Evolutionary conservation across 2,113 vertebrate species (phyloP).

Genomic region (Polyodon spathula): DNA sequence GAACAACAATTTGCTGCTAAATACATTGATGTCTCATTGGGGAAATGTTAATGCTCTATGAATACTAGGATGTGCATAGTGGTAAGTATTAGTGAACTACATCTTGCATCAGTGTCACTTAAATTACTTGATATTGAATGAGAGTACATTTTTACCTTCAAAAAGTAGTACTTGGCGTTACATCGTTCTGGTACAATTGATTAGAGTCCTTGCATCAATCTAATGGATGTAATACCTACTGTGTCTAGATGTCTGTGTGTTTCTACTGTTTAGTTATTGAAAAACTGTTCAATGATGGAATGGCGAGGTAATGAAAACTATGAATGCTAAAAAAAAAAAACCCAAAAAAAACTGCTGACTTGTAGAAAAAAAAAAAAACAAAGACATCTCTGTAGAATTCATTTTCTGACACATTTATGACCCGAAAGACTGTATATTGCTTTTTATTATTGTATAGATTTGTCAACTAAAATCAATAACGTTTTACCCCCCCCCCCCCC

Average conservation of each 20-base stretch:
- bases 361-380: neutral
- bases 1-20: too few relatives aligned
- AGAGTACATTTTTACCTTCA: too few relatives aligned
- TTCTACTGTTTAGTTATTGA: neutral
- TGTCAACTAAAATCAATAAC: neutral
- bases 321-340: too few relatives aligned
- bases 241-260: neutral
- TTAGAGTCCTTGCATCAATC: neutral
- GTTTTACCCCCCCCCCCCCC: neutral
- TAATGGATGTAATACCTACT: neutral
- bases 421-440: slow-evolving; percentile 1
- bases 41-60: too few relatives aligned
- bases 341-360: neutral
- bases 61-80: too few relatives aligned
- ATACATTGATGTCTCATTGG: too few relatives aligned
- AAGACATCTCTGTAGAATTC: slow-evolving; percentile 1
- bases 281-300: neutral
- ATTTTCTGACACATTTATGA: neutral
- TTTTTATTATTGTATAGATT: slow-evolving; percentile 2
- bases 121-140: too few relatives aligned
- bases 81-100: too few relatives aligned
- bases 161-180: too few relatives aligned
- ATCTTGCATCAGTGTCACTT: too few relatives aligned
- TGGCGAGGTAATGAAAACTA: neutral
- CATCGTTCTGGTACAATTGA: neutral